Evolutionary conservation across 2,888 invertebrate species (phyloP).

Genomic region (Lysandra bellargus): DNA sequence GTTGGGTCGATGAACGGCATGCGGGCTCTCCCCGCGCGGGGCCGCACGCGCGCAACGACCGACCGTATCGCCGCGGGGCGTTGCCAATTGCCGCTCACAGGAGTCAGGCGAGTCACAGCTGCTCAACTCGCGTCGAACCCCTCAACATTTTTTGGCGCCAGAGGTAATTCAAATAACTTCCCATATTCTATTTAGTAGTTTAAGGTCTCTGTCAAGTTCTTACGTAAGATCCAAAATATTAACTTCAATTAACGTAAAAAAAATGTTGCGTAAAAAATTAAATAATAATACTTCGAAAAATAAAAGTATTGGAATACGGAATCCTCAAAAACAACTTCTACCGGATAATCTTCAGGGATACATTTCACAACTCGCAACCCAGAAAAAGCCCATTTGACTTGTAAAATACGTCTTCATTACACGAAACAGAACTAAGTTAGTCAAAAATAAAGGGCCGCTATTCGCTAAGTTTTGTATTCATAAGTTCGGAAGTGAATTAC

Average conservation of each 20-base stretch:
- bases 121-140: too few species aligned
- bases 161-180: too few species aligned
- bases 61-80: background rate
- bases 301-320: background rate
- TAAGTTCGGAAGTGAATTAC: conserved; percentile 76
- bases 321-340: background rate
- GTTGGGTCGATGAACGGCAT: conserved; percentile 6
- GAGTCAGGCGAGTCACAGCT: too few species aligned
- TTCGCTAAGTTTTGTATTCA: conserved; percentile 73
- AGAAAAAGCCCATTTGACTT: conserved; percentile 48
- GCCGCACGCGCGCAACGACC: background rate
- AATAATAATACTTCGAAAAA: background rate
- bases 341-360: conserved; percentile 3
- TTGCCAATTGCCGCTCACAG: too few species aligned
- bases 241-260: too few species aligned
- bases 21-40: background rate
- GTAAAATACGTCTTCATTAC: conserved; percentile 64
- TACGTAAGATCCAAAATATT: too few species aligned
- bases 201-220: too few species aligned
- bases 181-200: too few species aligned
- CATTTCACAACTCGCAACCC: conserved; percentile 38
- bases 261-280: background rate
- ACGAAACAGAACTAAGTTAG: conserved; percentile 64
- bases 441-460: conserved; percentile 62
- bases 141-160: too few species aligned